Evolutionary conservation across 2,888 invertebrate genomes (phyloP).

Genomic region (Creontiades dilutus): DNA sequence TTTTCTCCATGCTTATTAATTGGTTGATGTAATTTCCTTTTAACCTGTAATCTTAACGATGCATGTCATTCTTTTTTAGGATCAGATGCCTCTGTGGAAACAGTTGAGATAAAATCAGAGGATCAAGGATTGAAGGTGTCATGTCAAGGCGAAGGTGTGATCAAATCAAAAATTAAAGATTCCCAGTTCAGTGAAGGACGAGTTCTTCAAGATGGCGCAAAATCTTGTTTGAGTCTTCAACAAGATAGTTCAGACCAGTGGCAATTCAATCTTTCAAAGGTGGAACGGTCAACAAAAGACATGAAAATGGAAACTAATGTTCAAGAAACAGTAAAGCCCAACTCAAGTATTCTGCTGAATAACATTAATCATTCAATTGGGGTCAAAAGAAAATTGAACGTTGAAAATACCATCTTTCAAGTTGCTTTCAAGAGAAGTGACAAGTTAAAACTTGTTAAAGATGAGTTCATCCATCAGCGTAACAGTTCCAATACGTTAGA

Average conservation of each 20-base stretch:
- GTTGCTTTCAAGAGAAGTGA: constrained; percentile 75
- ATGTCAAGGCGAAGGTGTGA: constrained; percentile 35
- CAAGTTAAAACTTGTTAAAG: constrained; percentile 73
- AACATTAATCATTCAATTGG: constrained; percentile 59
- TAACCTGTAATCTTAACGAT: no score
- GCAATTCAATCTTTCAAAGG: constrained; percentile 71
- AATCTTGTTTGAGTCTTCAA: neutral
- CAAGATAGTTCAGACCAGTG: constrained; percentile 69
- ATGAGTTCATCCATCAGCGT: constrained; percentile 76
- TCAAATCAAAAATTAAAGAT: constrained; percentile 58
- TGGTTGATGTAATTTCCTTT: no score
- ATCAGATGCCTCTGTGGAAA: neutral
- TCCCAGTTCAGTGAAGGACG: constrained; percentile 41
- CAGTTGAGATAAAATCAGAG: constrained; percentile 9
- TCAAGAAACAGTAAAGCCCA: constrained; percentile 41
- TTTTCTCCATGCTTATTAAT: no score
- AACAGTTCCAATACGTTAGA: constrained; percentile 80
- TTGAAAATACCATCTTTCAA: constrained; percentile 75
- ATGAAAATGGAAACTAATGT: constrained; percentile 64
- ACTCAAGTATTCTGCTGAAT: constrained; percentile 50
- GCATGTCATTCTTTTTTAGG: neutral
- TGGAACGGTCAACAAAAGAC: constrained; percentile 48
- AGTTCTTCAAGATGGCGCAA: neutral
- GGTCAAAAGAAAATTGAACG: constrained; percentile 74
- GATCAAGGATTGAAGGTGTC: neutral